Base-by-base conservation (phyloP, 2,888 invertebrate species). In the Lasioglossum calceatum region DNA sequence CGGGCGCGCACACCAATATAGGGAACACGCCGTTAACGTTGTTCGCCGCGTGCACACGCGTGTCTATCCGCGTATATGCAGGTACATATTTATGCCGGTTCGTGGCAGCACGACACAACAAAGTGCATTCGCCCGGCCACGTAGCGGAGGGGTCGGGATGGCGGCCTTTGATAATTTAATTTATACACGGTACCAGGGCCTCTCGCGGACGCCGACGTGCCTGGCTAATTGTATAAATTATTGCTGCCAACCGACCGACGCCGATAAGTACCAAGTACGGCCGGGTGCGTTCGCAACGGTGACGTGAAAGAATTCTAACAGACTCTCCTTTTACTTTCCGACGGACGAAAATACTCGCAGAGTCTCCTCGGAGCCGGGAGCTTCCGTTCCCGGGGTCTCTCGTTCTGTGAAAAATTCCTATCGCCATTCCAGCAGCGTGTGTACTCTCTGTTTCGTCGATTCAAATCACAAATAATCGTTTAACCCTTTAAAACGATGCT, bases 201-300 rank as follows among this genome's bases (percentile, higher is more conserved):
- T 85, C 84, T 87, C 82, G 84, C 89, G 87, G 75, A 86, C 84
- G 85, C 79, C 87, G 87, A 87, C 88, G 89, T 86, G 87, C 87
- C 86, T 83, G 79, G 90, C 91, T 93, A 93, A 93, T 93, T 93
- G 92, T 90, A 91, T 90, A 92, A 93, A 92, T 93, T 91, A 93
- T 93, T 88, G 82, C 88, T 44, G 72, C 64, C 83, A 58, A 77
- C 47, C 79, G 61, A 36, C 47, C n/a, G 42, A 47, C 79, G 77
- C 82, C 87, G 89, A 90, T 90, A 90, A 89, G 73, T 71, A 82
- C 64, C 23, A 54, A 80, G 70, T n/a, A 39, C 27, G 23, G 75
- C 47, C 67, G 54, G 54, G 61, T 42, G 67, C 79, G 67, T 74
- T 82, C 76, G 76, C 70, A 32, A 70, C 70, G 42, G 23, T 77